Conservation (phyloP, 2,797 vertebrate species). For the Melanotaenia nigrans region DNA sequence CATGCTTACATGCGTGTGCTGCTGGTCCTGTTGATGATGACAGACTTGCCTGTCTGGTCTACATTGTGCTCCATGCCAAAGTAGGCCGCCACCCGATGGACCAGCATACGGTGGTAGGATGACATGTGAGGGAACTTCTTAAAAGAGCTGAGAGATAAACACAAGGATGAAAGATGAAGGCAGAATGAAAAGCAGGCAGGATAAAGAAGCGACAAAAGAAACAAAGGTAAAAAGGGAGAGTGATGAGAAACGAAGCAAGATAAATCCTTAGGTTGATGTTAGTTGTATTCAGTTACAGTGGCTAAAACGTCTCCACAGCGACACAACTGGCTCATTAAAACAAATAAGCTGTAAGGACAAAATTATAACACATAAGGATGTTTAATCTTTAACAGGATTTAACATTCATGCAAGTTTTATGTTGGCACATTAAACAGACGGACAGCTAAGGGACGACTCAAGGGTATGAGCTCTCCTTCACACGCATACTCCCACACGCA, state of each 20-base stretch:
- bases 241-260: background rate
- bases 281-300: slow-evolving; percentile 4
- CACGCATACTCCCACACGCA: slow-evolving; percentile 72
- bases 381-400: slow-evolving; percentile 16
- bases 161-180: background rate
- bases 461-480: slow-evolving; percentile 19
- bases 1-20: slow-evolving; percentile 92
- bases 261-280: slow-evolving; percentile 7
- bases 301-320: slow-evolving; percentile 28
- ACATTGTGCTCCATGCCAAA: slow-evolving; percentile 99
- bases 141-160: slow-evolving; percentile 83
- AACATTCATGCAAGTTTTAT: background rate
- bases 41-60: slow-evolving; percentile 95
- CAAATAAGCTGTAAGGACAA: slow-evolving; percentile 17
- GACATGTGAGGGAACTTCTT: slow-evolving; percentile 99
- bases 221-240: background rate
- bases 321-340: slow-evolving; percentile 36
- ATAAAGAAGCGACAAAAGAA: background rate
- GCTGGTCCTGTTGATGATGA: slow-evolving; percentile 95
- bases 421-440: slow-evolving; percentile 4
- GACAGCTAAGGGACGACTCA: slow-evolving; percentile 8
- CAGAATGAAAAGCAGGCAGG: background rate
- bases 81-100: slow-evolving; percentile 95
- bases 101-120: slow-evolving; percentile 95
- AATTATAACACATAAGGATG: slow-evolving; percentile 32